phyloP scores from a whole-genome alignment of 2,113 vertebrate species.

The Numenius arquata region DNA sequence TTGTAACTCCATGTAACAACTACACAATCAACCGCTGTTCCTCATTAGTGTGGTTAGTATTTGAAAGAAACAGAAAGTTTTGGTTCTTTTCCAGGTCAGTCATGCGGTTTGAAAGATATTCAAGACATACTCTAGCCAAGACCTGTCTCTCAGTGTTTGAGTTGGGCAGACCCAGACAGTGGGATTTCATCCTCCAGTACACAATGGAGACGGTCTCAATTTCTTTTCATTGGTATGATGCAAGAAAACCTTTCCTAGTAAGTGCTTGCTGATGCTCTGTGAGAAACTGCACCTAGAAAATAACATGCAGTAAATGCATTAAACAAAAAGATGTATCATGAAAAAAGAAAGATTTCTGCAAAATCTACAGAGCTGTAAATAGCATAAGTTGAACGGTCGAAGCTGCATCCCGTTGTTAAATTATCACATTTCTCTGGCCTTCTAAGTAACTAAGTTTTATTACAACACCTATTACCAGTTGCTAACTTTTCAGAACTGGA shows the following conservation, averaged over 20 bases:
- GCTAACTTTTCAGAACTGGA: background rate
- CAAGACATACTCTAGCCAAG: background rate
- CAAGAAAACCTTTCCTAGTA: background rate
- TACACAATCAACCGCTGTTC: background rate
- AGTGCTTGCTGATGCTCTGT: background rate
- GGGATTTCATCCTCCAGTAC: background rate
- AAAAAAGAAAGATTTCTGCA: background rate
- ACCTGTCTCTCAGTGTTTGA: background rate
- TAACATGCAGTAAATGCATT: background rate
- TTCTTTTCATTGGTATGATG: background rate
- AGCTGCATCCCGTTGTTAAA: background rate
- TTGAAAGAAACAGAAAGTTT: background rate
- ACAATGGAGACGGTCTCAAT: background rate
- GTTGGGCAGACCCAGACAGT: rapidly evolving
- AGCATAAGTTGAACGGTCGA: background rate
- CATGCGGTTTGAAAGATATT: background rate
- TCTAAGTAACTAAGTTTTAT: background rate
- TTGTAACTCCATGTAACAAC: background rate
- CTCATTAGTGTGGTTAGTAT: background rate
- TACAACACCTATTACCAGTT: background rate
- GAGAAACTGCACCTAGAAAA: background rate
- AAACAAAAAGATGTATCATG: background rate
- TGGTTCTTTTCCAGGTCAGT: background rate
- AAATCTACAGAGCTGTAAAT: background rate
- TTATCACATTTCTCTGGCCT: background rate